These are phyloP conservation scores for Molorchus minor DNA, from an alignment of 2,888 invertebrate genomes.

Conservation along the genomic window DNA sequence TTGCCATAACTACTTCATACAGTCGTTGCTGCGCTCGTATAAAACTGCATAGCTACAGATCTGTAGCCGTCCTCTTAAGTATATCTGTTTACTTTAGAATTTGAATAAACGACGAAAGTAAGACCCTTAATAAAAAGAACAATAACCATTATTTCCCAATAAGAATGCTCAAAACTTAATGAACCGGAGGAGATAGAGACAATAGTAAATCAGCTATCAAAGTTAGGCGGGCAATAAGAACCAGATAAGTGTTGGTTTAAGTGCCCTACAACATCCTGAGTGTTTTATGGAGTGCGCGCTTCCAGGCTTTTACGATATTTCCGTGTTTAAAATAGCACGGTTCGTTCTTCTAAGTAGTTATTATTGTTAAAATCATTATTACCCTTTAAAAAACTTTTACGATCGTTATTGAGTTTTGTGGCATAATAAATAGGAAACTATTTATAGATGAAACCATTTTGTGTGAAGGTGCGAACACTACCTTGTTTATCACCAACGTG, in stretches of 20 bases:
- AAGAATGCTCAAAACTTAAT: slow-evolving; percentile 18
- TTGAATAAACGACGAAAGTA: neutral
- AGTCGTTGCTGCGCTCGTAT: no score
- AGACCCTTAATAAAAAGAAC: slow-evolving; percentile 1
- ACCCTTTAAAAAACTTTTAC: no score
- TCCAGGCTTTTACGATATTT: neutral
- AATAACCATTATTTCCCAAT: slow-evolving; percentile 14
- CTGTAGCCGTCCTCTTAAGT: no score
- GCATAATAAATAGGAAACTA: no score
- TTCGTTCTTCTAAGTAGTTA: no score
- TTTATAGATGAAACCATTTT: no score
- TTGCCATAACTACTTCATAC: no score
- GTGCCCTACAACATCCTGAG: slow-evolving; percentile 6
- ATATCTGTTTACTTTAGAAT: neutral
- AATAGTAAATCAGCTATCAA: slow-evolving; percentile 20
- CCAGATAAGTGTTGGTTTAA: slow-evolving; percentile 17
- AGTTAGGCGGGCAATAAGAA: slow-evolving; percentile 9
- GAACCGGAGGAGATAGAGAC: slow-evolving; percentile 19
- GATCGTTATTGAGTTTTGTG: no score
- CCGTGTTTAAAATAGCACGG: neutral
- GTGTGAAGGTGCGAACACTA: no score
- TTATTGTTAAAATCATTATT: no score
- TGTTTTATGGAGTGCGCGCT: slow-evolving; percentile 1
- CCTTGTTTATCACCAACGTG: no score
- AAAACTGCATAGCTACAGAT: no score